Conservation (phyloP, 2,888 invertebrate species). For the Apodemia duryi region DNA sequence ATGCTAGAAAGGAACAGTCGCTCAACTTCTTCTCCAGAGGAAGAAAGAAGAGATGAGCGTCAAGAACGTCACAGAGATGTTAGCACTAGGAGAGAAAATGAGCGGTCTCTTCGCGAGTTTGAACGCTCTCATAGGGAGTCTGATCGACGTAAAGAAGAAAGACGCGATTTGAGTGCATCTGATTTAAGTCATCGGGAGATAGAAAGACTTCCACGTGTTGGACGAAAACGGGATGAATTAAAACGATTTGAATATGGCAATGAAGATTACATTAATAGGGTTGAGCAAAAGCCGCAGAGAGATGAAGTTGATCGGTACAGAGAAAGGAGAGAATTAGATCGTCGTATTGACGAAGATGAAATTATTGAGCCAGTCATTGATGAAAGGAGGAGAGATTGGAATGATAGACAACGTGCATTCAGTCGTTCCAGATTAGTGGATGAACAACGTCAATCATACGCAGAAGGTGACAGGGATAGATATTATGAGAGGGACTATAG, state of each 20-base stretch:
- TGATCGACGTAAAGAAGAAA: slow-evolving; percentile 58
- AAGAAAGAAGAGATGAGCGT: slow-evolving; percentile 73
- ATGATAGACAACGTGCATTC: slow-evolving; percentile 65
- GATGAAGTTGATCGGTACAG: slow-evolving; percentile 66
- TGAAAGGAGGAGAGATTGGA: slow-evolving; percentile 64
- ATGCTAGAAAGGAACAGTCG: slow-evolving; percentile 74
- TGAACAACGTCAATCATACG: slow-evolving; percentile 67
- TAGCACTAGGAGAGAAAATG: slow-evolving; percentile 66
- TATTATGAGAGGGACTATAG: slow-evolving; percentile 69
- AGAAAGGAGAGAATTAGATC: slow-evolving; percentile 62
- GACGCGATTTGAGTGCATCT: slow-evolving; percentile 50
- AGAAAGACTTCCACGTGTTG: slow-evolving; percentile 66
- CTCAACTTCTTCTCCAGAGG: slow-evolving; percentile 76
- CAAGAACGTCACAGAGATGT: slow-evolving; percentile 63
- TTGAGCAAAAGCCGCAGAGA: slow-evolving; percentile 58
- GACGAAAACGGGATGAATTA: slow-evolving; percentile 62
- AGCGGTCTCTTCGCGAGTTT: slow-evolving; percentile 62
- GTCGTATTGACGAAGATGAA: slow-evolving; percentile 70
- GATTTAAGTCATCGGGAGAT: slow-evolving; percentile 59
- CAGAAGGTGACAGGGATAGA: slow-evolving; percentile 61
- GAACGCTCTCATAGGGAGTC: slow-evolving; percentile 42
- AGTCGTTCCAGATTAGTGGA: slow-evolving; percentile 69
- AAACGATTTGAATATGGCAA: slow-evolving; percentile 68
- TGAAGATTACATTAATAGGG: slow-evolving; percentile 65
- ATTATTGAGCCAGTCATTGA: slow-evolving; percentile 69